These are phyloP conservation scores for Papilio polytes DNA, from an alignment of 1,140 invertebrate species.

Conservation along the genomic window DNA sequence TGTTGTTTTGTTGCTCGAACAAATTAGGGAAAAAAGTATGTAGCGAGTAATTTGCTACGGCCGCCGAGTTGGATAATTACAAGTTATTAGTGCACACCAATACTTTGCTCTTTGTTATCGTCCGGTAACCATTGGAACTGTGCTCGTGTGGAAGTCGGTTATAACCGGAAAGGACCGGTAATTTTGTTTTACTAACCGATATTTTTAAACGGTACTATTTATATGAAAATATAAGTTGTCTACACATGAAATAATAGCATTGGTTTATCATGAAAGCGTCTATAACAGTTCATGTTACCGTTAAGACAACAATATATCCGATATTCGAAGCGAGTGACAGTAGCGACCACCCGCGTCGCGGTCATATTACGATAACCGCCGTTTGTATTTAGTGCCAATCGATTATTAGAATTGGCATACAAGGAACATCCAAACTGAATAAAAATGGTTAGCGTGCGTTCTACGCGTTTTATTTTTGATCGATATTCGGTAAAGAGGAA, in stretches of 20 bases:
- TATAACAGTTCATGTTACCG: background rate
- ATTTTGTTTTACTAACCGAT: no score
- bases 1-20: constrained; percentile 21
- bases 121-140: background rate
- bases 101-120: constrained; percentile 2
- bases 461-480: constrained; percentile 5
- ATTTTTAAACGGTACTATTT: no score
- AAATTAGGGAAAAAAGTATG: constrained; percentile 15
- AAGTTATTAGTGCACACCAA: constrained; percentile 1
- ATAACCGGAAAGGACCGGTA: no score
- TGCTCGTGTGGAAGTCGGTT: background rate
- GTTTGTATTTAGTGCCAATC: background rate
- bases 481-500: constrained; percentile 3
- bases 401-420: constrained; percentile 2
- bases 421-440: background rate
- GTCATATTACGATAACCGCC: background rate
- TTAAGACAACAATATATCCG: background rate
- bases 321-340: background rate
- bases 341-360: constrained; percentile 7
- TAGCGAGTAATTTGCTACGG: constrained; percentile 3
- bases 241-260: background rate
- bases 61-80: background rate
- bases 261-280: background rate
- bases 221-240: no score
- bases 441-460: background rate